Base-by-base conservation (phyloP, 2,113 vertebrate genomes). In the Arothron firmamentum region DNA sequence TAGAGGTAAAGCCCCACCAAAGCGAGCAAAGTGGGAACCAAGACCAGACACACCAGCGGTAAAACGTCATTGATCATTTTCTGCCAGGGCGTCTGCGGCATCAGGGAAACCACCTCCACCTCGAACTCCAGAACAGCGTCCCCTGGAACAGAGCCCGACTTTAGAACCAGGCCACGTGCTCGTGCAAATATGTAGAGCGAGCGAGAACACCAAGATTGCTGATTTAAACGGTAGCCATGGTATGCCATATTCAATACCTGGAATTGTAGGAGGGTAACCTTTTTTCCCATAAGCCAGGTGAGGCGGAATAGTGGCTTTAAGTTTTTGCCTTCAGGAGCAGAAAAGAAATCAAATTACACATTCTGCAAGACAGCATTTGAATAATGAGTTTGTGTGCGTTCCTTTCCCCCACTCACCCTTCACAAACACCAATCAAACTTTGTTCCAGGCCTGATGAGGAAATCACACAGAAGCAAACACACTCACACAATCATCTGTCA, bases 201-300 rank as follows among this genome's bases (percentile, higher is more conserved):
- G 21, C 3, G 21, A 23, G 2, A 3, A 23, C 21, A 23, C 21
- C 4, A 28, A 28, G 34, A 38, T 38, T 12, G 34, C 34, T 38
- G 34, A 38, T 1, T 28, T 25, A 25, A 25, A 25, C 25, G 5
- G 5, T 5, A 25, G 25, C 3, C 25, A 18, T 49, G 4, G 48
- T 5, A 11, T 43, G 46, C 62, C 11, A 7, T 53, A 18, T 57
- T 54, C 17, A 55, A n/a, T 92, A 97, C 96, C 95, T 93, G 96
- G 96, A 74, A 98, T 92, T 11, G 90, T 92, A 0, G 95, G 96
- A 0, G 94, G 95, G 12, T 93, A 96, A 52, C 96, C 96, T 83
- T 94, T 85, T 75, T 98, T 98, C 75, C 96, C 96, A 9, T 98
- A 99, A n/a, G 92, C 96, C 62, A 98, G 82, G 69, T 96, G 93